Conservation (phyloP, 1,140 invertebrate genomes). For the Brachionus manjavacas region DNA sequence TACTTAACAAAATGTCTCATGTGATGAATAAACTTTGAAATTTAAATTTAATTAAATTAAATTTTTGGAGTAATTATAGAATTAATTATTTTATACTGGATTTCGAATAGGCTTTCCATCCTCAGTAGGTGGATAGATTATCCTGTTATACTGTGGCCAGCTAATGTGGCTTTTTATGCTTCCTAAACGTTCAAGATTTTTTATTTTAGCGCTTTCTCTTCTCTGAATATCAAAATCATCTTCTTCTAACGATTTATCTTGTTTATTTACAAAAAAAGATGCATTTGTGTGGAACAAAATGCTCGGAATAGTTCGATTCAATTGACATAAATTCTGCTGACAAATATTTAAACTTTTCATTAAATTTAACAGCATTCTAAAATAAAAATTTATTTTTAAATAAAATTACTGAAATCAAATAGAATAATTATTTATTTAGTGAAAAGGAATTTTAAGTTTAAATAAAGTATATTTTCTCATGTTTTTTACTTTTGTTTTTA, state of each 20-base stretch:
- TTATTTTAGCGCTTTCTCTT: neutral
- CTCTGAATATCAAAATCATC: conserved; percentile 19
- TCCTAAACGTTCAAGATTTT: conserved; percentile 24
- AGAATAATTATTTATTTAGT: no score
- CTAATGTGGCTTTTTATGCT: conserved; percentile 29
- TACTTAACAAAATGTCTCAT: conserved; percentile 73
- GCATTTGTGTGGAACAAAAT: neutral
- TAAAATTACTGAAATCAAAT: neutral
- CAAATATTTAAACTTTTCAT: neutral
- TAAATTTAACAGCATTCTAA: neutral
- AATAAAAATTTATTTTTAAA: neutral
- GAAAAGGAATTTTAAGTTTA: neutral
- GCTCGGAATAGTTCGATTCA: neutral
- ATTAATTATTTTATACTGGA: neutral
- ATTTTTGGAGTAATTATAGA: neutral
- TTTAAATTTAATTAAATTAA: no score
- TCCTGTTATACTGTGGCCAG: conserved; percentile 40
- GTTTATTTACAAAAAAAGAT: neutral
- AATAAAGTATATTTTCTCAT: neutral
- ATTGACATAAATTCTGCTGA: neutral
- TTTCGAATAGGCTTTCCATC: neutral
- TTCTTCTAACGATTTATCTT: neutral
- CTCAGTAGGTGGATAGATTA: conserved; percentile 37
- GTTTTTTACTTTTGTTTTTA: no score
- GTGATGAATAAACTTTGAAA: conserved; percentile 40